Conservation (phyloP, 2,113 vertebrate species). For the Nibea albiflora region DNA sequence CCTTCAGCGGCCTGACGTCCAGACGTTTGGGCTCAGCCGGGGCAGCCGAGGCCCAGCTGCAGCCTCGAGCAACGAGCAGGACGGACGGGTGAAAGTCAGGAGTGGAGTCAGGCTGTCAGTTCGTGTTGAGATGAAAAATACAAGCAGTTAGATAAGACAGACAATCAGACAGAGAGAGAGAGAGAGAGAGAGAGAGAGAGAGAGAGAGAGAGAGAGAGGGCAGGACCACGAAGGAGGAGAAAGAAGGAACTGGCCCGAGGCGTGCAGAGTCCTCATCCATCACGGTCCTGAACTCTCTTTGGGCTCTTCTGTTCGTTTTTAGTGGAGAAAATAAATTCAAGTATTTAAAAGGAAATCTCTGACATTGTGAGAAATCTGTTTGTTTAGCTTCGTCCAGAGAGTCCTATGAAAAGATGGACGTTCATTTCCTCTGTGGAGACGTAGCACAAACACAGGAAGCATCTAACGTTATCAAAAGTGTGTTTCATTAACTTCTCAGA, state of each 20-base stretch:
- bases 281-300: not conserved
- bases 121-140: constrained; percentile 15
- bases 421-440: not conserved
- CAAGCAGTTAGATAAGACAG: constrained; percentile 32
- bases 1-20: constrained; percentile 7
- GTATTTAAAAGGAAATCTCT: not conserved
- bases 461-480: not conserved
- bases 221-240: not conserved
- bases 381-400: not conserved
- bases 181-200: not conserved
- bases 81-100: not conserved
- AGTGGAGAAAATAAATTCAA: not conserved
- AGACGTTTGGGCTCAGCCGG: not conserved
- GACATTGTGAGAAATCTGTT: not conserved
- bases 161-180: constrained; percentile 5
- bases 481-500: not conserved
- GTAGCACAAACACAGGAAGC: not conserved
- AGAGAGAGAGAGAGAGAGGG: not conserved
- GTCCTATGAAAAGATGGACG: not conserved
- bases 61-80: not conserved
- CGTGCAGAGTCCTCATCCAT: not conserved
- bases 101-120: constrained; percentile 20
- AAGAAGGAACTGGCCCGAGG: not conserved
- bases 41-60: not conserved
- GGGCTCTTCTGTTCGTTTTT: not conserved